Percentiles rank a stretch among this genome's conserved stretches.
Evolutionary conservation across 1,140 invertebrate species (phyloP).

Genomic region (Pseudomyrmex gracilis): DNA sequence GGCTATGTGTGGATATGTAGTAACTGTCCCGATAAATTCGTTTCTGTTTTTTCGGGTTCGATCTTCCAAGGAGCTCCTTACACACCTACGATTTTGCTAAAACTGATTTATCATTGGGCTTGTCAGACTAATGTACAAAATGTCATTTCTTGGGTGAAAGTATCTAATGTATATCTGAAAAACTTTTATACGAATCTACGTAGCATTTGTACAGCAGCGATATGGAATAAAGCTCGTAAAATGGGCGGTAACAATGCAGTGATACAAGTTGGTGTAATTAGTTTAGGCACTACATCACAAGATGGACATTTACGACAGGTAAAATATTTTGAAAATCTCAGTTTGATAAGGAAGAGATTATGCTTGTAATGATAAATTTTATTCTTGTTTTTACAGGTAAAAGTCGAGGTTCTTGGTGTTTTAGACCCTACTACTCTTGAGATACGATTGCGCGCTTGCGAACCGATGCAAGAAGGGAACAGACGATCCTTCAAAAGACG

Average conservation of each 20-base stretch:
- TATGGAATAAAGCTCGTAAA: conserved; percentile 90
- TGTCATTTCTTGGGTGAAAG: conserved; percentile 95
- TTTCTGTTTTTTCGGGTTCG: conserved; percentile 94
- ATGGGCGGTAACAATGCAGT: conserved; percentile 88
- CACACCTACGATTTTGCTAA: conserved; percentile 91
- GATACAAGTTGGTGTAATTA: conserved; percentile 92
- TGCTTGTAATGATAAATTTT: conserved; percentile 21
- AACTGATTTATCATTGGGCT: conserved; percentile 95
- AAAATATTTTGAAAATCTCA: conserved; percentile 20
- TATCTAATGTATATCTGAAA: conserved; percentile 91
- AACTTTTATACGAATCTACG: conserved; percentile 92
- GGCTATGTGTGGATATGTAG: conserved; percentile 96
- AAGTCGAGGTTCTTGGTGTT: conserved; percentile 95
- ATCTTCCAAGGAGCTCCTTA: conserved; percentile 94
- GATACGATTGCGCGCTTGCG: conserved; percentile 92
- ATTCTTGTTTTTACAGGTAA: conserved; percentile 85
- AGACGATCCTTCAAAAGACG: conserved; percentile 90
- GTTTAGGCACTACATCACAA: conserved; percentile 94
- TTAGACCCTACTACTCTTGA: conserved; percentile 91
- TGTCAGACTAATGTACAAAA: conserved; percentile 95
- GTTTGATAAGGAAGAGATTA: background rate
- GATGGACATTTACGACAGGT: conserved; percentile 92
- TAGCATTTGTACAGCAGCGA: conserved; percentile 91
- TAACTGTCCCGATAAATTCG: conserved; percentile 92
- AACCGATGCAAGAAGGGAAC: conserved; percentile 91